phyloP scores from a whole-genome alignment of 2,797 vertebrate species.

The Molossus molossus region DNA sequence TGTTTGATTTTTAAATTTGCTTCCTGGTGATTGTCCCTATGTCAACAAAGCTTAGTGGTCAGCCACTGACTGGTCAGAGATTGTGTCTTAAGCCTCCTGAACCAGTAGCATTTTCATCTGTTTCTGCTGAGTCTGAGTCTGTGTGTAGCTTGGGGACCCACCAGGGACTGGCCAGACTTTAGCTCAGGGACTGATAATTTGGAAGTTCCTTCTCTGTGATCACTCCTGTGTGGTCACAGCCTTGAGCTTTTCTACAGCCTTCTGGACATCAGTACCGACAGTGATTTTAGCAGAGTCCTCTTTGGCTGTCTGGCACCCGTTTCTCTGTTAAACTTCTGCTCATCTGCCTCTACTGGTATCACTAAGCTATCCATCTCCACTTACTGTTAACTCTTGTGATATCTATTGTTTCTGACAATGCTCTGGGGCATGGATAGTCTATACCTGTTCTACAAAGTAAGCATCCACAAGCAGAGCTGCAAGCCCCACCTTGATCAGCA shows the following conservation, averaged over 20 bases:
- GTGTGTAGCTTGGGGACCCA: neutral
- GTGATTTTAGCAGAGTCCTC: neutral
- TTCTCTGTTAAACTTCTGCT: constrained; percentile 18
- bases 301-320: neutral
- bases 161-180: neutral
- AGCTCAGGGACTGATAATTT: neutral
- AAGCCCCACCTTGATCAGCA: neutral
- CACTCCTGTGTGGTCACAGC: neutral
- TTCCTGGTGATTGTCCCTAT: neutral
- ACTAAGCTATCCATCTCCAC: neutral
- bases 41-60: neutral
- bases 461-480: neutral
- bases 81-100: neutral
- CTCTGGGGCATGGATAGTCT: neutral
- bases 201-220: neutral
- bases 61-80: neutral
- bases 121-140: neutral
- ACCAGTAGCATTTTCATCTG: neutral
- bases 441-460: neutral
- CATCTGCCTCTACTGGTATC: neutral
- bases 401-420: neutral
- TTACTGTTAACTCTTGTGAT: neutral
- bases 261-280: neutral
- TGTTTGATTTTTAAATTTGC: constrained; percentile 46
- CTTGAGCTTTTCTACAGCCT: neutral